A percentile compares a stretch with the other conserved stretches of the same genome.
Evolutionary conservation across 2,797 vertebrate species (phyloP).

Genomic region (Gymnoscopelus braueri): DNA sequence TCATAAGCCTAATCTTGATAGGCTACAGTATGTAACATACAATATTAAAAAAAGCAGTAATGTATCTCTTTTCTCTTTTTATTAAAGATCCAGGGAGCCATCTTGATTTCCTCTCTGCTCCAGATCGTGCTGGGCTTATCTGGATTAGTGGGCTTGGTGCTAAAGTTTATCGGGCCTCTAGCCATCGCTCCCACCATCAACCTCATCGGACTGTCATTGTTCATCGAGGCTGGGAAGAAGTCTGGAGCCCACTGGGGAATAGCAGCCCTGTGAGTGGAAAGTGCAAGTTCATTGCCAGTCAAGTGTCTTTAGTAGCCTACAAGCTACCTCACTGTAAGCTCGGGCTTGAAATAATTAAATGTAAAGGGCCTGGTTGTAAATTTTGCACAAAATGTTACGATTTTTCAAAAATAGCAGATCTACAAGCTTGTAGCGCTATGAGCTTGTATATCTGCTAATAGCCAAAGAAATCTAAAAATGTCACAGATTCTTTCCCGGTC

Average conservation of each 20-base stretch:
- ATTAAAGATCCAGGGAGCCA: constrained; percentile 83
- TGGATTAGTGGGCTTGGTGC: constrained; percentile 80
- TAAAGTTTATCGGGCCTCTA: constrained; percentile 82
- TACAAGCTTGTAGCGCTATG: no score
- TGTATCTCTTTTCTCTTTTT: background rate
- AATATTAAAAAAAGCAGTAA: background rate
- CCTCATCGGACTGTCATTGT: constrained; percentile 84
- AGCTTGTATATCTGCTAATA: no score
- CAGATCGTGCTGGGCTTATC: constrained; percentile 81
- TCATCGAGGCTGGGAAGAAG: constrained; percentile 84
- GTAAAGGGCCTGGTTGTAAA: no score
- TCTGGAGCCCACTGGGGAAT: constrained; percentile 86
- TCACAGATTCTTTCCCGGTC: no score
- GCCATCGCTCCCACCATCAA: constrained; percentile 85
- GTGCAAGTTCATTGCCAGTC: no score
- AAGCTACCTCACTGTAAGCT: no score
- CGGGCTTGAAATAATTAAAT: no score
- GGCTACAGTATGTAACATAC: background rate
- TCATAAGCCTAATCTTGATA: no score
- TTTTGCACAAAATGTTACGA: no score
- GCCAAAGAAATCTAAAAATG: no score
- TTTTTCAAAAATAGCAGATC: no score
- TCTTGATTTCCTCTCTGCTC: constrained; percentile 80
- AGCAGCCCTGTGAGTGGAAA: constrained; percentile 79
- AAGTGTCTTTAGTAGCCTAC: no score